These are phyloP conservation scores for Gadus macrocephalus DNA, from an alignment of 2,113 vertebrate species.

Conservation along the genomic window DNA sequence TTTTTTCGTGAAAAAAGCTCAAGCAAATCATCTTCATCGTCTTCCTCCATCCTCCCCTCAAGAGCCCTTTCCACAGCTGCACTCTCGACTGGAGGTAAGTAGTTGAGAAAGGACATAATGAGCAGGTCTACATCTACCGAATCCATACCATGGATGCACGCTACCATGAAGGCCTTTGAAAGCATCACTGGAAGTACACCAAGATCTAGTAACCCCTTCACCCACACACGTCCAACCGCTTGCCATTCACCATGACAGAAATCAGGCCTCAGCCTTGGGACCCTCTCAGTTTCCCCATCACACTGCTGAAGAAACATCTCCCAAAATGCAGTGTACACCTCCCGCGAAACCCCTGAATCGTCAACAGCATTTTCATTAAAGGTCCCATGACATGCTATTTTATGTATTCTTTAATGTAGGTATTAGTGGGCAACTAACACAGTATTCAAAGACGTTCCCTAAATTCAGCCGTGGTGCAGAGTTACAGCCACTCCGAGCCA, in stretches of 20 bases:
- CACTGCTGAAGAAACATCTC: constrained; percentile 29
- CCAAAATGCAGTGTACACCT: constrained; percentile 30
- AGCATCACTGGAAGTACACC: constrained; percentile 19
- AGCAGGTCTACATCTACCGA: constrained; percentile 17
- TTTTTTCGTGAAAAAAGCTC: constrained; percentile 35
- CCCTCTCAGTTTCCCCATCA: constrained; percentile 25
- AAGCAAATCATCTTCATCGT: constrained; percentile 30
- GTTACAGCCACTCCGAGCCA: too few species aligned
- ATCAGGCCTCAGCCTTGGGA: constrained; percentile 26
- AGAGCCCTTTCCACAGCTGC: constrained; percentile 21
- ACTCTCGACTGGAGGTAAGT: constrained; percentile 1
- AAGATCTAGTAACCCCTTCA: constrained; percentile 30
- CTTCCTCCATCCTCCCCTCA: constrained; percentile 26
- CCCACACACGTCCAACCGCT: constrained; percentile 30
- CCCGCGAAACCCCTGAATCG: constrained; percentile 43
- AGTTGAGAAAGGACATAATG: constrained; percentile 22
- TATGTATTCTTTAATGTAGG: too few species aligned
- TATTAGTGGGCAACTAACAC: too few species aligned
- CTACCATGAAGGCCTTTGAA: constrained; percentile 22
- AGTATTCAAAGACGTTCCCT: too few species aligned
- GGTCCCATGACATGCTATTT: too few species aligned
- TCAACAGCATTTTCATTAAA: constrained; percentile 34
- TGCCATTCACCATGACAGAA: constrained; percentile 27
- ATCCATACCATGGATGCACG: constrained; percentile 25
- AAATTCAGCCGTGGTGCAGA: too few species aligned